phyloP scores from a whole-genome alignment of 2,797 vertebrate genomes.

The Sardinella longiceps region DNA sequence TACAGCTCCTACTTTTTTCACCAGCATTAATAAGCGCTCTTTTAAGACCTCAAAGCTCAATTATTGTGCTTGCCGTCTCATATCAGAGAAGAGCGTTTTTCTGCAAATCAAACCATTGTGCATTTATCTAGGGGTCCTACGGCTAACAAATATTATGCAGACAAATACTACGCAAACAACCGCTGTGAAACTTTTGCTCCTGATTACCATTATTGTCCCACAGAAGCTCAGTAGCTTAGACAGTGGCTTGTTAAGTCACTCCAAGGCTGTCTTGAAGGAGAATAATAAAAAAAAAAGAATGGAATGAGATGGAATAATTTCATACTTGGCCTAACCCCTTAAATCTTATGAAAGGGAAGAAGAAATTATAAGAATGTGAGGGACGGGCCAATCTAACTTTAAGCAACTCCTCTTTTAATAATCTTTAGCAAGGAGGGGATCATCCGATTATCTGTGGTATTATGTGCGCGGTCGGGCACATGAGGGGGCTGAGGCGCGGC shows the following conservation, averaged over 20 bases:
- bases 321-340: slow-evolving; percentile 67
- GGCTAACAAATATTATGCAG: background rate
- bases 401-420: slow-evolving; percentile 71
- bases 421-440: slow-evolving; percentile 75
- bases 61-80: slow-evolving; percentile 7
- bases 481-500: slow-evolving; percentile 61
- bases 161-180: slow-evolving; percentile 24
- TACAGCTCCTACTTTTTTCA: background rate
- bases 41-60: background rate
- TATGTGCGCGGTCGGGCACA: slow-evolving; percentile 19
- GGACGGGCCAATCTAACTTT: slow-evolving; percentile 56
- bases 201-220: background rate
- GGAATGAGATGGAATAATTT: slow-evolving; percentile 11
- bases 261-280: slow-evolving; percentile 25
- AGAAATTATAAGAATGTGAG: slow-evolving; percentile 64
- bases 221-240: background rate
- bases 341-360: slow-evolving; percentile 59
- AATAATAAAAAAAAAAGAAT: slow-evolving; percentile 26
- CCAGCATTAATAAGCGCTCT: background rate
- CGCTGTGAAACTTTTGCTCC: background rate
- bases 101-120: background rate
- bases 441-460: slow-evolving; percentile 70
- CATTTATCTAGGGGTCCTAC: slow-evolving; percentile 10
- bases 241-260: slow-evolving; percentile 17
- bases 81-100: background rate